Percentiles rank a stretch among this genome's conserved stretches.
phyloP scores from a whole-genome alignment of 2,888 invertebrate genomes.

The Andrena bicolor region DNA sequence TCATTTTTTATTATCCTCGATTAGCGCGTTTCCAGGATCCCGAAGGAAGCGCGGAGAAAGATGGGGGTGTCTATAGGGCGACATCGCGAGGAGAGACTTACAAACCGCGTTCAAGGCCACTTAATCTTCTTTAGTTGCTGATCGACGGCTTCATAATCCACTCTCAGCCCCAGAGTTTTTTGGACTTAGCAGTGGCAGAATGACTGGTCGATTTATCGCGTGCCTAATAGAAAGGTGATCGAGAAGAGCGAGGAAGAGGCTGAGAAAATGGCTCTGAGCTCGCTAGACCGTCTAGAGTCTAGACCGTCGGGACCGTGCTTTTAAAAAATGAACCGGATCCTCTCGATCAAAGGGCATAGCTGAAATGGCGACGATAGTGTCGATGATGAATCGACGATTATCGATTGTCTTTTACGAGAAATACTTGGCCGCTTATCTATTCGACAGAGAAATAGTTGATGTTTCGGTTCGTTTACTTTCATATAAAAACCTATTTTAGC shows the following conservation, averaged over 20 bases:
- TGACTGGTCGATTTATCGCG: conserved; percentile 71
- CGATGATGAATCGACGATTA: conserved; percentile 46
- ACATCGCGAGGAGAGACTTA: conserved; percentile 53
- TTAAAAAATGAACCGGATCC: conserved; percentile 56
- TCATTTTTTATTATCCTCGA: conserved; percentile 42
- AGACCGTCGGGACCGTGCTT: conserved; percentile 40
- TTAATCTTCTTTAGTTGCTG: conserved; percentile 73
- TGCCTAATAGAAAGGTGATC: conserved; percentile 67
- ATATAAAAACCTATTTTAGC: not conserved
- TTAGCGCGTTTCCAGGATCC: conserved; percentile 36
- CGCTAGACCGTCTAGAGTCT: too few species aligned
- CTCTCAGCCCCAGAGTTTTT: conserved; percentile 60
- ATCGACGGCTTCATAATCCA: conserved; percentile 73
- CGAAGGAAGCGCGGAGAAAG: conserved; percentile 46
- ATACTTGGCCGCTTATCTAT: not conserved
- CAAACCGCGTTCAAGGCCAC: conserved; percentile 61
- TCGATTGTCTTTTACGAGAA: conserved; percentile 6
- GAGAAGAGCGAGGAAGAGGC: conserved; percentile 15
- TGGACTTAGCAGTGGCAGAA: conserved; percentile 62
- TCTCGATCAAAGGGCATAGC: conserved; percentile 28
- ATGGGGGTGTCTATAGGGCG: conserved; percentile 26
- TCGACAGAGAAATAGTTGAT: conserved; percentile 1
- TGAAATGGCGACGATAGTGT: conserved; percentile 43
- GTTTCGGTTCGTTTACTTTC: conserved; percentile 19
- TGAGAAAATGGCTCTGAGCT: not conserved